Percentiles rank a stretch among this genome's conserved stretches.
These are phyloP conservation scores for Sinotaia quadrata DNA, from an alignment of 2,888 invertebrate species.

Conservation along the genomic window DNA sequence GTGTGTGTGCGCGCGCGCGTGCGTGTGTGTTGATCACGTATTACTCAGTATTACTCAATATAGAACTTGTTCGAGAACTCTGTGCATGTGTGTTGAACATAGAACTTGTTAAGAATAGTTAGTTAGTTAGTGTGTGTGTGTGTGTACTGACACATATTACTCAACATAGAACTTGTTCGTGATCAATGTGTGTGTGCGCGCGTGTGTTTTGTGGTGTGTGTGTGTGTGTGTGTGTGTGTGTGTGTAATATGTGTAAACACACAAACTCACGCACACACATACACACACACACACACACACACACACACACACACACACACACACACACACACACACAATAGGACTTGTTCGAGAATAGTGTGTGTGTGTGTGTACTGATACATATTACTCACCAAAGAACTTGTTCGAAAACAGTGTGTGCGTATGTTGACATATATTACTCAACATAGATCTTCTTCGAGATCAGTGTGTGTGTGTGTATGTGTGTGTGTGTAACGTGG, in stretches of 20 bases:
- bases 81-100: no score
- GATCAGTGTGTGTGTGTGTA: background rate
- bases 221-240: no score
- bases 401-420: background rate
- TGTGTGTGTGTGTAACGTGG: background rate
- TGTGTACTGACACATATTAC: no score
- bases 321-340: conserved; percentile 10
- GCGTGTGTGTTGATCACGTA: no score
- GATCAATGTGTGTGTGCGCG: no score
- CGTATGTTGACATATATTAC: background rate
- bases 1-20: no score
- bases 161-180: no score
- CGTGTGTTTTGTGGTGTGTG: no score
- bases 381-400: background rate
- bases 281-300: conserved; percentile 3
- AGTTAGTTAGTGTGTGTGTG: background rate
- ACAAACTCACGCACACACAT: background rate
- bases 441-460: background rate
- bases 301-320: conserved; percentile 6
- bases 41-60: background rate
- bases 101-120: no score
- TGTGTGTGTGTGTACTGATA: background rate
- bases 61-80: background rate
- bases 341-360: background rate
- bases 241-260: no score